Base-by-base conservation (phyloP, 2,113 vertebrate species). In the Labrus mixtus region DNA sequence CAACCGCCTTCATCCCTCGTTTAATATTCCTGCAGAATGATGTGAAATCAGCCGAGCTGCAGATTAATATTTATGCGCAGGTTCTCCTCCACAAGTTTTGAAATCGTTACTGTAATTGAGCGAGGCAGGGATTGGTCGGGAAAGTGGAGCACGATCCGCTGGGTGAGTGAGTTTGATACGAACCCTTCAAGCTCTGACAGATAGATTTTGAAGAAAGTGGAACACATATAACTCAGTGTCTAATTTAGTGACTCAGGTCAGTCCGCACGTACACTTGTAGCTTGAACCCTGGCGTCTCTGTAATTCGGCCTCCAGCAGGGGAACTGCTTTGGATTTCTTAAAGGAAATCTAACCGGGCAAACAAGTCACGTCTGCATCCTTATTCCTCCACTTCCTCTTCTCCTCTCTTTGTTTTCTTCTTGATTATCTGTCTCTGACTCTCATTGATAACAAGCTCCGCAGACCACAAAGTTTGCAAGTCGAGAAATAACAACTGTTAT, bases 31-130 rank as follows among this genome's bases (percentile, higher is more conserved):
- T 19, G 41, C 79, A 59, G 65, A 82, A 81, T 60, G 73, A 84
- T 80, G 84, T 67, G 62, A 84, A 90, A 88, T 87, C 81, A 70
- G 65, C 71, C 70, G 51, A 84, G 78, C 39, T 19, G 9, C 50
- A 39, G 75, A 92, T 91, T 89, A 86, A 89, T 87, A 92, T 92
- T 89, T 84, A 90, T 83, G 61, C 51, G 57, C 43, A 63, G 70
- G 12, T 79, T 83, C 81, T 74, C 61, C 50, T 80, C 61, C 63
- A 59, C 61, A 43, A 77, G 70, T 81, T 85, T 41, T 81, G 64
- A 76, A 80, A 76, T 68, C 41, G 81, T 91, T 82, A 81, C 76
- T 65, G 73, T 85, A 84, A 85, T 82, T 81, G 82, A 81, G 78
- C 19, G 12, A 56, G 75, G 80, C 59, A 63, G 53, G 58, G 33